Evolutionary conservation across 1,140 invertebrate genomes (phyloP), one percentile per base, ranked within the genome.

Genomic region (Drosophila takahashii): DNA sequence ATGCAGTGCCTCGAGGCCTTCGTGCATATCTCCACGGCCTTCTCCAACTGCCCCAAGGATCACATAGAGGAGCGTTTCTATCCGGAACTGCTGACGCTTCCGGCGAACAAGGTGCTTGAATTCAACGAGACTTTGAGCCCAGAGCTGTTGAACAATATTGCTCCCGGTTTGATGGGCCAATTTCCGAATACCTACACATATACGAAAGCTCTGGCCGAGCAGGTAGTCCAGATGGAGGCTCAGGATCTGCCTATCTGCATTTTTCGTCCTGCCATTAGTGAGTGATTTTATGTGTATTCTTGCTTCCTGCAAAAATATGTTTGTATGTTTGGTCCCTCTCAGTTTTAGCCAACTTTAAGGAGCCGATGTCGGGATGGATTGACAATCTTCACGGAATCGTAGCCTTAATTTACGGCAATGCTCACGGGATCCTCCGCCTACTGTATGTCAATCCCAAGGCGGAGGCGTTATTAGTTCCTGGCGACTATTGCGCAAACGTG

Each of bases 301-400:
- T 8, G 7, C 26, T 2, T 5, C 26, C 5, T 27, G 22, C 22
- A 3, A 22, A 22, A 22, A 22, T 22, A 22, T n/a, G n/a, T n/a
- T n/a, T n/a, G n/a, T n/a, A n/a, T n/a, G 0, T 9, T 10, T 96
- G 74, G 95, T 97, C 26, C 94, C 94, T 42, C 7, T 6, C 91
- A 95, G 96, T 98, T 29, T 94, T 97, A 16, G 96, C 96, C 0
- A 95, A 96, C 0, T 95, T 95, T 92, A 94, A 94, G 60, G 97
- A 98, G 66, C 95, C 95, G 0, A 72, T 94, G 0, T 71, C 92
- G 4, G 95, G 96, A 4, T 98, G 97, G 96, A 96, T 98, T 32
- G 97, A 98, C 90, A 98, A 98, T 85, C 93, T 97, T 74, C 98
- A 98, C 90, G 97, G 97, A 41, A 96, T 97, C 7, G 96, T 96